These are phyloP conservation scores for Brenthis hecate DNA, from an alignment of 2,888 invertebrate species.

Conservation along the genomic window DNA sequence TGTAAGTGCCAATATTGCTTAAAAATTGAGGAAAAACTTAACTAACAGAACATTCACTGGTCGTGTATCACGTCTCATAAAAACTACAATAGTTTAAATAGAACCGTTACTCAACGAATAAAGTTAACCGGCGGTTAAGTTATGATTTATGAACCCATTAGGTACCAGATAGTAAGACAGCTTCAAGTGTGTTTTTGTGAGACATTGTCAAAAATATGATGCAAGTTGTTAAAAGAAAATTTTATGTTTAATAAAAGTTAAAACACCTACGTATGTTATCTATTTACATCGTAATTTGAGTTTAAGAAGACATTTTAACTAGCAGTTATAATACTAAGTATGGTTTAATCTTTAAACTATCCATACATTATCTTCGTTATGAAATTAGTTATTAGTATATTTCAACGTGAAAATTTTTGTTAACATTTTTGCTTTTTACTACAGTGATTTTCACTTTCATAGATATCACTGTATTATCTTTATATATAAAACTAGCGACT, in stretches of 20 bases:
- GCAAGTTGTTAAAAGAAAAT: conserved; percentile 7
- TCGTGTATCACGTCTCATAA: conserved; percentile 4
- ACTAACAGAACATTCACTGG: background rate
- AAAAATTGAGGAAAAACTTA: conserved; percentile 12
- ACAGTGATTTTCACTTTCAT: too few species aligned
- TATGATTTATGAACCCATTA: conserved; percentile 71
- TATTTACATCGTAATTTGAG: background rate
- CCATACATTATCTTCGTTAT: too few species aligned
- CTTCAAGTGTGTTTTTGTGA: conserved; percentile 25
- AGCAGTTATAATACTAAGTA: too few species aligned
- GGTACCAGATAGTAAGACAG: conserved; percentile 52
- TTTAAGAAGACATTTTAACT: too few species aligned
- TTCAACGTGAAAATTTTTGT: too few species aligned
- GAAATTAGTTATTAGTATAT: too few species aligned
- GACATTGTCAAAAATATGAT: conserved; percentile 18
- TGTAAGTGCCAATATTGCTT: background rate
- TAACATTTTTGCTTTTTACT: too few species aligned
- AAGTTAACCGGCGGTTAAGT: conserved; percentile 59
- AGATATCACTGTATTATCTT: too few species aligned
- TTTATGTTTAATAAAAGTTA: background rate
- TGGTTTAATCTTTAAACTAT: too few species aligned
- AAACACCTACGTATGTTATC: background rate
- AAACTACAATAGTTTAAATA: conserved; percentile 12
- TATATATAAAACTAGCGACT: too few species aligned
- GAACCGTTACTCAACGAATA: conserved; percentile 51